These are phyloP conservation scores for Tokudaia muenninki DNA, from an alignment of 2,797 vertebrate genomes.

Conservation along the genomic window DNA sequence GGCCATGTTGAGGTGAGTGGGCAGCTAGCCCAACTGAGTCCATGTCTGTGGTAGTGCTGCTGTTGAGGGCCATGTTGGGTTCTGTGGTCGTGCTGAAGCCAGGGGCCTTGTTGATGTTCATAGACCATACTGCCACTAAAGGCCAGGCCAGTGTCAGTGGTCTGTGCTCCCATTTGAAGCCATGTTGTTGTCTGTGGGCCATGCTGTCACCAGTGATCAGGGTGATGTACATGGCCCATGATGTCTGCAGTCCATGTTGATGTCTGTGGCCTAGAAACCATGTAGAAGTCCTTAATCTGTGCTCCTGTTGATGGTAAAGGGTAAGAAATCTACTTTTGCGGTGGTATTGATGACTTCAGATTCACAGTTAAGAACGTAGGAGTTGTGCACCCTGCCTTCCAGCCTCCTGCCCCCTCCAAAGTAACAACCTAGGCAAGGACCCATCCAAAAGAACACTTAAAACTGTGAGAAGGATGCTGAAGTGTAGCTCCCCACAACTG, in stretches of 20 bases:
- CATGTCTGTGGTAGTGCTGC: background rate
- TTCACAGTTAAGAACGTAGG: background rate
- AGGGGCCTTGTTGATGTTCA: background rate
- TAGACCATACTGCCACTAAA: background rate
- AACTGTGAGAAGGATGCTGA: background rate
- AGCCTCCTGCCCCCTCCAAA: background rate
- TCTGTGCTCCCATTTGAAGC: background rate
- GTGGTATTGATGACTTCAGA: background rate
- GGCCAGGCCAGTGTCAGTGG: background rate
- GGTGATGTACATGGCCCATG: background rate
- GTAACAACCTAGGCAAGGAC: background rate
- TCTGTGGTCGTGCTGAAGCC: background rate
- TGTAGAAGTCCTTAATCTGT: background rate
- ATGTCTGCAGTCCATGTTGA: background rate
- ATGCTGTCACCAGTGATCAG: background rate
- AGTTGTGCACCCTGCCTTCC: background rate
- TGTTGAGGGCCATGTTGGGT: background rate
- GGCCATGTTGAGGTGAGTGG: background rate
- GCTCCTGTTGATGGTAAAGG: background rate
- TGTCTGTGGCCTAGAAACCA: background rate
- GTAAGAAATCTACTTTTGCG: background rate
- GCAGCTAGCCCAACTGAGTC: background rate
- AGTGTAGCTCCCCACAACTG: background rate
- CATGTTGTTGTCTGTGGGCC: background rate
- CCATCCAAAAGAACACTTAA: background rate